Conservation (phyloP, 2,113 vertebrate species). For the Gallinago jamesoni region DNA sequence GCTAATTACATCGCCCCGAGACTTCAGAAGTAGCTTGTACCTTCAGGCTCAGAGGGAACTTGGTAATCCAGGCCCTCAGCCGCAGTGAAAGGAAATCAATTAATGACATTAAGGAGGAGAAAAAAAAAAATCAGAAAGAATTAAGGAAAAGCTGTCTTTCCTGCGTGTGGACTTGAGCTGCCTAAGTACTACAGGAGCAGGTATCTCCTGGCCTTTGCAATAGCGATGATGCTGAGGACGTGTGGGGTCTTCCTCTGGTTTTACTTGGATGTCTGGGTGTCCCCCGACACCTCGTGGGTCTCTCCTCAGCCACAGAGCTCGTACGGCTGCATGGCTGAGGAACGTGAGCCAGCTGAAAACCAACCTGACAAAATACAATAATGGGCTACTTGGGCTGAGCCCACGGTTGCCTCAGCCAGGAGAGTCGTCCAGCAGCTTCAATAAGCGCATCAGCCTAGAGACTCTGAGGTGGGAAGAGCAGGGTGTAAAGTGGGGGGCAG, state of each 20-base stretch:
- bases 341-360: neutral
- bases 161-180: neutral
- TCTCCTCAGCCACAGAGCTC: neutral
- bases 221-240: neutral
- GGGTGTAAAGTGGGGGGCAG: neutral
- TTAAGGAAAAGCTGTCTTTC: neutral
- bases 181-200: neutral
- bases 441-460: neutral
- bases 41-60: neutral
- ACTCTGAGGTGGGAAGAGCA: neutral
- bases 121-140: neutral
- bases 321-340: neutral
- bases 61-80: neutral
- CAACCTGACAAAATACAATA: neutral
- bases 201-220: neutral
- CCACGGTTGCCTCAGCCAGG: neutral
- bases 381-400: neutral
- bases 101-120: neutral
- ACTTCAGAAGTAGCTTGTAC: neutral
- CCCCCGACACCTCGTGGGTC: neutral
- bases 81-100: neutral
- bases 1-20: neutral
- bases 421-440: neutral
- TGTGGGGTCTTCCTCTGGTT: neutral
- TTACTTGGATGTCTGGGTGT: accelerated